These are phyloP conservation scores for Puma concolor DNA, from an alignment of 2,113 vertebrate species.

Conservation along the genomic window DNA sequence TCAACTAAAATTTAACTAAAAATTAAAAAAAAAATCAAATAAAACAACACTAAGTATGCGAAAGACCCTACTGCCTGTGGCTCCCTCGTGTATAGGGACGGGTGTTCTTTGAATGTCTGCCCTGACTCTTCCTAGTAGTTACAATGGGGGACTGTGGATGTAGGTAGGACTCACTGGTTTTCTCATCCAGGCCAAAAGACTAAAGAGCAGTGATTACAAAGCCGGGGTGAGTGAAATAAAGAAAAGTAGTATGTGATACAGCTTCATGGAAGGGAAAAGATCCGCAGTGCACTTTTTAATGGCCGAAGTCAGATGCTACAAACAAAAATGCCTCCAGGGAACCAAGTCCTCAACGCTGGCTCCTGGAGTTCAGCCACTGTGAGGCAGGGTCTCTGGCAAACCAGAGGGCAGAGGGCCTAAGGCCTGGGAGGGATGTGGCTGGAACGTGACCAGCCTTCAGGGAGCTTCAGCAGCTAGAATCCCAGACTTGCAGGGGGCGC, in stretches of 20 bases:
- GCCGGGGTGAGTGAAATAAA: too few relatives aligned
- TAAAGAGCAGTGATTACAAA: neutral
- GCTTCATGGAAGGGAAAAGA: neutral
- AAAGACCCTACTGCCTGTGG: neutral
- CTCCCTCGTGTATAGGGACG: accelerated
- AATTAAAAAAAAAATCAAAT: too few relatives aligned
- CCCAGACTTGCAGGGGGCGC: neutral
- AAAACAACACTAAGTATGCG: neutral
- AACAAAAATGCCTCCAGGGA: too few relatives aligned
- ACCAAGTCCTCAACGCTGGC: neutral
- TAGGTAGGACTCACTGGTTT: neutral
- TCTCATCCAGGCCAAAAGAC: neutral
- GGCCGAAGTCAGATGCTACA: neutral
- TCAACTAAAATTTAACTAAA: too few relatives aligned
- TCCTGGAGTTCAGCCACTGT: too few relatives aligned
- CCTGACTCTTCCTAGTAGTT: neutral
- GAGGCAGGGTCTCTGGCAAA: neutral
- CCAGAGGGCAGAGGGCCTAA: neutral
- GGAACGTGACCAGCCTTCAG: accelerated
- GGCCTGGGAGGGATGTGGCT: accelerated
- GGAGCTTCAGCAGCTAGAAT: neutral
- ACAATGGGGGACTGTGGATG: neutral
- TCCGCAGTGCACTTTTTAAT: neutral
- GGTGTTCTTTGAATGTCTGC: neutral
- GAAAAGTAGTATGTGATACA: accelerated